phyloP scores from a whole-genome alignment of 2,797 vertebrate species.

The Megaceryle alcyon region DNA sequence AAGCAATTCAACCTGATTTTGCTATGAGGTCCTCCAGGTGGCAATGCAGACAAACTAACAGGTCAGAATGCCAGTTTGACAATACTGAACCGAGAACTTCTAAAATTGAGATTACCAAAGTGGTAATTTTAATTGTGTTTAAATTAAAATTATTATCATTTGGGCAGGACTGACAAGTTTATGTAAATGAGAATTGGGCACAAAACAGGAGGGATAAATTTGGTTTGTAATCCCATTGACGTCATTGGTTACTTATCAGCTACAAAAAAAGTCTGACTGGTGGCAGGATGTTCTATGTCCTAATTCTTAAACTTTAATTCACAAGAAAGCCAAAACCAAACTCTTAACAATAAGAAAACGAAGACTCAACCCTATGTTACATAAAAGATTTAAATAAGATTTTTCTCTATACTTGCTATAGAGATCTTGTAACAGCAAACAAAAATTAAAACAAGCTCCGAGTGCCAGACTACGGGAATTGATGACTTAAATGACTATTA shows the following conservation, averaged over 20 bases:
- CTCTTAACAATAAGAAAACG: not conserved
- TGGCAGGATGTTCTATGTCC: not conserved
- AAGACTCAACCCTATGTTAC: not conserved
- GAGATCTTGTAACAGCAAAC: not conserved
- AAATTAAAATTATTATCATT: not conserved
- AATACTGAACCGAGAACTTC: not conserved
- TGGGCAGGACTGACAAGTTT: not conserved
- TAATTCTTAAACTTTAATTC: not conserved
- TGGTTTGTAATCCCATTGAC: not conserved
- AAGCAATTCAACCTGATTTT: slow-evolving; percentile 27
- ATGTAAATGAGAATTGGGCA: not conserved
- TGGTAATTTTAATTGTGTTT: not conserved
- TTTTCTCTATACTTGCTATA: not conserved
- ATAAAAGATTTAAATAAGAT: not conserved
- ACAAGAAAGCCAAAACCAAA: not conserved
- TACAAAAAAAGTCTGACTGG: not conserved
- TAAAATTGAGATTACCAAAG: not conserved
- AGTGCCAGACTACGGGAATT: not conserved
- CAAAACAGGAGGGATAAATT: not conserved
- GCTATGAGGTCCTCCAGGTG: slow-evolving; percentile 58
- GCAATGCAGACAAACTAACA: slow-evolving; percentile 64
- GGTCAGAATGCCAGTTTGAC: not conserved
- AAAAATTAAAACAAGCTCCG: not conserved
- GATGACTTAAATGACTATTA: not conserved
- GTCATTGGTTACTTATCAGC: not conserved